Evolutionary conservation across 1,140 invertebrate species (phyloP).

Genomic region (Choristoneura fumiferana): DNA sequence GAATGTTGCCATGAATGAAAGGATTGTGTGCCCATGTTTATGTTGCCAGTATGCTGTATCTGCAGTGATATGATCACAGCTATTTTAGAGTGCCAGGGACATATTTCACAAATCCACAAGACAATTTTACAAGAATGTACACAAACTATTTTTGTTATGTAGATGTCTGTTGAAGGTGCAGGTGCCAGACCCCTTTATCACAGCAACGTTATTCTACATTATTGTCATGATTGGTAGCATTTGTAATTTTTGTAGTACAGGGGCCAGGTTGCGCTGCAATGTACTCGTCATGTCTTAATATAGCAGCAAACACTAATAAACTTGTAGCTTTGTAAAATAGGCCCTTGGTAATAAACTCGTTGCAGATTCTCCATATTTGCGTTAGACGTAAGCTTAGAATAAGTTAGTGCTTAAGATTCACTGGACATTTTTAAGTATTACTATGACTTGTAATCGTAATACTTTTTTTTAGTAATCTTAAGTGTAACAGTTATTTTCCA

Average conservation of each 20-base stretch:
- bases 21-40: slow-evolving; percentile 22
- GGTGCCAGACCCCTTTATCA: too few relatives aligned
- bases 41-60: slow-evolving; percentile 33
- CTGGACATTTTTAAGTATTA: slow-evolving; percentile 26
- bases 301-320: too few relatives aligned
- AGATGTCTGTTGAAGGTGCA: too few relatives aligned
- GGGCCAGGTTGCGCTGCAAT: too few relatives aligned
- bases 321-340: too few relatives aligned
- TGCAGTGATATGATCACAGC: slow-evolving; percentile 23
- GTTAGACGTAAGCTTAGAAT: slow-evolving; percentile 29
- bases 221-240: too few relatives aligned
- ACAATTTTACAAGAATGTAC: too few relatives aligned
- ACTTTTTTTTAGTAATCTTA: not conserved
- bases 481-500: not conserved
- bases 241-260: too few relatives aligned
- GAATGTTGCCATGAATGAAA: slow-evolving; percentile 24
- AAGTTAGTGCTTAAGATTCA: slow-evolving; percentile 34
- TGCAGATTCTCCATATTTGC: slow-evolving; percentile 26
- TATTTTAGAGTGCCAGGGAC: too few relatives aligned
- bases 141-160: too few relatives aligned
- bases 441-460: slow-evolving; percentile 7
- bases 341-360: not conserved
- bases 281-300: too few relatives aligned
- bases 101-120: not conserved
- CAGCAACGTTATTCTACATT: too few relatives aligned